These are phyloP conservation scores for Drosophila carrolli DNA, from an alignment of 1,140 invertebrate species.

Conservation along the genomic window DNA sequence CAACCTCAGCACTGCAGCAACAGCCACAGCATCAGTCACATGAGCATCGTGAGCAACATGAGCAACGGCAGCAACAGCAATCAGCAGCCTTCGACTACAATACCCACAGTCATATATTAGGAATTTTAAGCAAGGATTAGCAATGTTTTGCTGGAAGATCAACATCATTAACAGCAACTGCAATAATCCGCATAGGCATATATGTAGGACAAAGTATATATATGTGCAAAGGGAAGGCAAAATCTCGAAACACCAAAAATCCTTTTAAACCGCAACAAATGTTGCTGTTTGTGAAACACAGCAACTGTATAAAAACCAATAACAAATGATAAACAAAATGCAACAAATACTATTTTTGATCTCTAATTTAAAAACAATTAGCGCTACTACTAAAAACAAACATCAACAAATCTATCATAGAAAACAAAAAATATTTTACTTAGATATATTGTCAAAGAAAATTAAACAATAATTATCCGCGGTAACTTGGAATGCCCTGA, in stretches of 20 bases:
- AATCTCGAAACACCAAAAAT: conserved; percentile 57
- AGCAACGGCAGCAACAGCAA: conserved; percentile 21
- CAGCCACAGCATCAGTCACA: not conserved
- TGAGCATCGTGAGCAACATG: not conserved
- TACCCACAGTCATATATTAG: not conserved
- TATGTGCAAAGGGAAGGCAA: conserved; percentile 13
- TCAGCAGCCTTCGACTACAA: conserved; percentile 6
- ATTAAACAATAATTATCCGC: no score
- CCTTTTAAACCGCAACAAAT: conserved; percentile 35
- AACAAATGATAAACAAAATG: conserved; percentile 56
- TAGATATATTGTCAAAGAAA: no score
- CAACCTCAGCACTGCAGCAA: conserved; percentile 3
- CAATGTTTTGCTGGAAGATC: not conserved
- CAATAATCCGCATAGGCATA: not conserved
- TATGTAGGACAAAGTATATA: conserved; percentile 17
- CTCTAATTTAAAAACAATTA: conserved; percentile 77
- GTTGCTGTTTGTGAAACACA: conserved; percentile 44
- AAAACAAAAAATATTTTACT: conserved; percentile 57
- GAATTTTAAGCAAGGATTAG: conserved; percentile 6
- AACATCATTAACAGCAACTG: not conserved
- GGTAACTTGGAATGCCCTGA: no score
- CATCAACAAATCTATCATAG: conserved; percentile 42
- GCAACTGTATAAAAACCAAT: conserved; percentile 39
- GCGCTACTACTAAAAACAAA: conserved; percentile 58
- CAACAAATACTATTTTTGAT: conserved; percentile 80